These are phyloP conservation scores for Teleiodes luculella DNA, from an alignment of 2,888 invertebrate species.

Conservation along the genomic window DNA sequence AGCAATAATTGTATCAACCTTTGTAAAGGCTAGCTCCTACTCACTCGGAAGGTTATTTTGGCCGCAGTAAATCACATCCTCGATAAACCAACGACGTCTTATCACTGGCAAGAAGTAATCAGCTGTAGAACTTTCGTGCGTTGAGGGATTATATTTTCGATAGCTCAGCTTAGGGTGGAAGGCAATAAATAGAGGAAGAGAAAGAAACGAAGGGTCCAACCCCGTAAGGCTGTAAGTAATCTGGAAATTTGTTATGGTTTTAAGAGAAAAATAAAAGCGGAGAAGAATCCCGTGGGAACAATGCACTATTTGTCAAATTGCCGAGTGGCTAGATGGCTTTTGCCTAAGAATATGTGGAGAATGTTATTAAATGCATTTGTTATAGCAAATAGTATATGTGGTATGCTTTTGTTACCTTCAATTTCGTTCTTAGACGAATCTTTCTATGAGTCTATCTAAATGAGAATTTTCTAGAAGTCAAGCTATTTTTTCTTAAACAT, in stretches of 20 bases:
- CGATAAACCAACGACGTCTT: conserved; percentile 30
- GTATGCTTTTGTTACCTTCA: no score
- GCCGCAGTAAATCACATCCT: background rate
- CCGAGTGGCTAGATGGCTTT: conserved; percentile 23
- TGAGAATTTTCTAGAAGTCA: no score
- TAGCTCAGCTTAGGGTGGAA: conserved; percentile 69
- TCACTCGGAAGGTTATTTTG: no score
- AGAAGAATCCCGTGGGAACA: conserved; percentile 54
- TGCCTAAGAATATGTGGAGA: conserved; percentile 20
- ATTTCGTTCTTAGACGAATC: no score
- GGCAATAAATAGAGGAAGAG: conserved; percentile 70
- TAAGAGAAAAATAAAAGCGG: conserved; percentile 57
- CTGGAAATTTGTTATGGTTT: conserved; percentile 76
- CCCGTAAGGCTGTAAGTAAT: conserved; percentile 58
- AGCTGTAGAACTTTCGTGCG: conserved; percentile 69
- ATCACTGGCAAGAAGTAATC: conserved; percentile 69
- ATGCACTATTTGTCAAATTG: conserved; percentile 47
- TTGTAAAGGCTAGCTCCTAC: no score
- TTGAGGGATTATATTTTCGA: conserved; percentile 75
- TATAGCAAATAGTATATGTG: no score
- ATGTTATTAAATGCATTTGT: conserved; percentile 20
- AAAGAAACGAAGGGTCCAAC: conserved; percentile 49
- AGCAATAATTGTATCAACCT: no score
- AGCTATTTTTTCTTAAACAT: no score
- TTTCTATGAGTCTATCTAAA: no score